A percentile compares a stretch with the other conserved stretches of the same genome.
These are phyloP conservation scores for Zaprionus davidi DNA, from an alignment of 1,140 invertebrate species.

Conservation along the genomic window DNA sequence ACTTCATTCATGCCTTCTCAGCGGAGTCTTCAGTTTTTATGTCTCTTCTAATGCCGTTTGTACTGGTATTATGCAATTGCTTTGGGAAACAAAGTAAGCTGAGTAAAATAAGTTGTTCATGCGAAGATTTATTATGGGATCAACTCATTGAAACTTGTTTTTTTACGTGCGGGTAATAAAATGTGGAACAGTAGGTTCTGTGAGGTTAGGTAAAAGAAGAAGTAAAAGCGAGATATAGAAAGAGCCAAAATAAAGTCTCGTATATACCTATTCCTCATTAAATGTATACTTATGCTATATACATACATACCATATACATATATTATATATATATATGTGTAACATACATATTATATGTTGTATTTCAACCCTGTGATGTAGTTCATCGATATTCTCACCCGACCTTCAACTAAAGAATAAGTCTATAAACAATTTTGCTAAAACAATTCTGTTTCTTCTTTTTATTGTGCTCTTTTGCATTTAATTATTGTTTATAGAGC, in stretches of 20 bases:
- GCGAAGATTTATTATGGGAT: not conserved
- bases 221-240: too few relatives aligned
- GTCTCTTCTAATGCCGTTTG: slow-evolving; percentile 44
- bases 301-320: too few relatives aligned
- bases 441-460: not conserved
- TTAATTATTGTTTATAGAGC: not conserved
- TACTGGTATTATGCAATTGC: not conserved
- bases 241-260: not conserved
- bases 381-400: not conserved
- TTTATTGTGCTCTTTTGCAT: not conserved
- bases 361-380: too few relatives aligned
- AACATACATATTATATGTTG: too few relatives aligned
- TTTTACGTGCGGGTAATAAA: not conserved
- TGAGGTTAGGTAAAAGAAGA: not conserved
- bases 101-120: not conserved
- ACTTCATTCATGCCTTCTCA: slow-evolving; percentile 48
- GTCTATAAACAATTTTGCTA: not conserved
- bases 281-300: too few relatives aligned
- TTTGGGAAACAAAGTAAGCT: not conserved
- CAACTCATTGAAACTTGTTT: not conserved
- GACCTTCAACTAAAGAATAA: not conserved
- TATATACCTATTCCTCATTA: too few relatives aligned
- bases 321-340: too few relatives aligned
- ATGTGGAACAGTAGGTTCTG: not conserved
- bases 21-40: not conserved